Percentiles rank a stretch among this genome's conserved stretches.
Conservation (phyloP, 2,888 invertebrate species). For the Leucoma salicis region DNA sequence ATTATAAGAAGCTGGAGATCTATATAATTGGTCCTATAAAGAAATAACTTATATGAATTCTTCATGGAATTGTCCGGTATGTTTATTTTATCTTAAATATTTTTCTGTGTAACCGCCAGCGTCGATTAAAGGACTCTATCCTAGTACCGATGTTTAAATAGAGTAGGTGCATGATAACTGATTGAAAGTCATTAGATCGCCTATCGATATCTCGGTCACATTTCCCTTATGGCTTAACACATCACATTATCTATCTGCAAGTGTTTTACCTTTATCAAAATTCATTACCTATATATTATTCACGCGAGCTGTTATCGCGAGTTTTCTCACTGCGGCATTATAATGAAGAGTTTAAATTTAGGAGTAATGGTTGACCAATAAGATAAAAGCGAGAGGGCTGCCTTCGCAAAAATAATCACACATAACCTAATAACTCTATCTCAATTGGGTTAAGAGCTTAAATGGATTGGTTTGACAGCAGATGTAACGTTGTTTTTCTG, state of each 20-base stretch:
- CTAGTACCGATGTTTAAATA: not conserved
- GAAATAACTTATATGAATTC: too few relatives aligned
- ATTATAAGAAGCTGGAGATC: too few relatives aligned
- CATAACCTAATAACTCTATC: slow-evolving; percentile 30
- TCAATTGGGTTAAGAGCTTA: slow-evolving; percentile 35
- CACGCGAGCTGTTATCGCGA: slow-evolving; percentile 69
- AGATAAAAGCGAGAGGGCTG: slow-evolving; percentile 78
- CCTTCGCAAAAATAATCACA: slow-evolving; percentile 43
- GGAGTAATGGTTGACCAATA: slow-evolving; percentile 81
- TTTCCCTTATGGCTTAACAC: slow-evolving; percentile 31
- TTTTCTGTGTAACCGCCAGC: not conserved
- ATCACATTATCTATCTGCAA: slow-evolving; percentile 41
- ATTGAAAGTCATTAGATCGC: too few relatives aligned
- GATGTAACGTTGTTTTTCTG: slow-evolving; percentile 48
- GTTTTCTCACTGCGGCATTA: slow-evolving; percentile 77
- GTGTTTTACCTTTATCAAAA: slow-evolving; percentile 65
- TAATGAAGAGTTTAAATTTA: slow-evolving; percentile 82
- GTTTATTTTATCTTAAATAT: too few relatives aligned
- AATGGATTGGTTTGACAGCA: slow-evolving; percentile 27
- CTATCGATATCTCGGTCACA: slow-evolving; percentile 27
- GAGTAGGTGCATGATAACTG: slow-evolving; percentile 2
- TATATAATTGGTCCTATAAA: too few relatives aligned
- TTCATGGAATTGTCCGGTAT: too few relatives aligned
- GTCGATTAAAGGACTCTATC: not conserved
- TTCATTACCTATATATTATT: slow-evolving; percentile 77